Evolutionary conservation across 2,113 vertebrate species (phyloP), one percentile per base, ranked within the genome.

Genomic region (Grammomys surdaster): DNA sequence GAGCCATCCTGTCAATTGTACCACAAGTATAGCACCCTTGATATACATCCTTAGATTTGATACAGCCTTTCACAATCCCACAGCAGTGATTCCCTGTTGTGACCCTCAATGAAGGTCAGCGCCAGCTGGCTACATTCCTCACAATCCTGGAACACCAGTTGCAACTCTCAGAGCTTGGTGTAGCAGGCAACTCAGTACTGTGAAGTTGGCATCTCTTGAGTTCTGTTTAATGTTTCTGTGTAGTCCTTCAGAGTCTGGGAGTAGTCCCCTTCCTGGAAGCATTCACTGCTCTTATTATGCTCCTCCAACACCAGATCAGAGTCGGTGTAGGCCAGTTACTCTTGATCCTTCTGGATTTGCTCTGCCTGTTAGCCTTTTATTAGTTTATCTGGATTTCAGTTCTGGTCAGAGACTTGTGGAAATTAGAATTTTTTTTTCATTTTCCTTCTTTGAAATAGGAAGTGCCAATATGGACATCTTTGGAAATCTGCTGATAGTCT

Each of bases 121-220:
- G 40, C 22, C 36, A 28, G 12, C 36, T 82, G 36, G 36, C 56
- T 82, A 40, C 80, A 40, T 82, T 60, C 10, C 96, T 89, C 54
- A 99, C 99, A 58, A n/a, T 82, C 80, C 99, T 99, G 99, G 8
- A 99, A 98, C 0, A 99, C 99, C 48, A 99, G 98, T 84, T 98
- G 99, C 87, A 99, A 99, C 98, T 99, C 99, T 96, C 99, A 97
- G 40, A 99, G 98, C 95, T 99, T 99, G 88, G 99, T 99, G 97
- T 99, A 99, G 96, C 99, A 99, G 75, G 99, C 99, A 0, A 99
- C 99, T 90, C 99, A 98, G 97, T 99, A 99, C 97, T 99, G 97
- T 99, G 99, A 60, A 99, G 98, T 97, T 99, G 96, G 99, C 99
- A 96, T 99, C 99, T 26, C 95, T 91, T 1, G 99, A 99, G 95